Conservation (phyloP, 2,113 vertebrate species). For the Trematocara zebra region DNA sequence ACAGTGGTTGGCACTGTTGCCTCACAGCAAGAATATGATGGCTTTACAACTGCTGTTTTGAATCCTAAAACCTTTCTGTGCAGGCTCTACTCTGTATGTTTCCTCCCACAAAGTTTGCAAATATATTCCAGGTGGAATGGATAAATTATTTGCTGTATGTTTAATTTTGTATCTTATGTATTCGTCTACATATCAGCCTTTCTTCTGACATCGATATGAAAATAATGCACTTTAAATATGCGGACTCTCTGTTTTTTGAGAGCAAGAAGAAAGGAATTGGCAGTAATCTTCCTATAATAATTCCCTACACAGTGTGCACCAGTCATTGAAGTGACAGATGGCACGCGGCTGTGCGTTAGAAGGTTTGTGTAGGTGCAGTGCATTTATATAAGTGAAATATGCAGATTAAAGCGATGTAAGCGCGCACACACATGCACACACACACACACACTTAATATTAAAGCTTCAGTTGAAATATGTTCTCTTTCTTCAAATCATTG, state of each 20-base stretch:
- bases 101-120: background rate
- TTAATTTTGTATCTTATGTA: background rate
- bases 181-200: background rate
- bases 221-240: background rate
- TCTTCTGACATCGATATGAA: background rate
- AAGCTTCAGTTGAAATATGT: background rate
- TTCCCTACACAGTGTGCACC: background rate
- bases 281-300: background rate
- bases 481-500: background rate
- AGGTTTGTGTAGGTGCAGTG: background rate
- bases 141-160: background rate
- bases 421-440: background rate
- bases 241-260: background rate
- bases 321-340: slow-evolving; percentile 12
- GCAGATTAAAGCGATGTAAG: background rate
- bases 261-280: background rate
- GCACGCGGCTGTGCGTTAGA: background rate
- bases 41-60: background rate
- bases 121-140: background rate
- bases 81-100: background rate
- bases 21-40: background rate
- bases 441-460: background rate
- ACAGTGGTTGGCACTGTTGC: background rate
- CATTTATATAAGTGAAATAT: background rate
- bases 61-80: background rate